Evolutionary conservation across 1,140 invertebrate genomes (phyloP), one percentile per base, ranked within the genome.

Genomic region (Ostrea edulis): DNA sequence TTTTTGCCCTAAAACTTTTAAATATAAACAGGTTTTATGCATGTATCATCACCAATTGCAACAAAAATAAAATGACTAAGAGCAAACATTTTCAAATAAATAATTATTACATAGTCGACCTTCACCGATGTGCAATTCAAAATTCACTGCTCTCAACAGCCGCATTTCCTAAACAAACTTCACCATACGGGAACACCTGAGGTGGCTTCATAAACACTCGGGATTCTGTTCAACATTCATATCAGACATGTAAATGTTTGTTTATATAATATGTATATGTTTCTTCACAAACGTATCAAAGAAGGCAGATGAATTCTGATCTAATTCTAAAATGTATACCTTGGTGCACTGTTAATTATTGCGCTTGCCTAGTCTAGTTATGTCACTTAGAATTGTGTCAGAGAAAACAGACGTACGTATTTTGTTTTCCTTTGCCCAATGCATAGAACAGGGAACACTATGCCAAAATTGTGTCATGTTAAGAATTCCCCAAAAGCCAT

Each of bases 401-500:
- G 68, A 35, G 14, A 77, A 62, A 25, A 25, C 68, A 25, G 25
- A 62, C 17, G n/a, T n/a, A 62, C 20, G 14, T n/a, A 62, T 62
- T 77, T 25, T 77, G 68, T 12, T 77, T 77, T 77, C 12, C 22
- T 77, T 77, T 77, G 25, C 29, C 14, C 25, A 22, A 29, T 29
- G 25, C 68, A 14, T 77, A 77, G 68, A 77, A 77, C 14, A 77
- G 8, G 9, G 68, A 77, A 35, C 68, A 77, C 25, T 77, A 77
- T 77, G 68, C 68, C 68, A 77, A 77, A 77, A 22, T 77, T 77
- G 68, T 77, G 68, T 77, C 68, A 77, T 77, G 68, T 77, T 77
- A 77, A 77, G 68, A 35, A 29, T 77, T 77, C 29, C 68, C 68
- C 68, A 35, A 44, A 77, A 77, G 55, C 68, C 68, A 29, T 11